Evolutionary conservation across 2,113 vertebrate genomes (phyloP).

Genomic region (Naja naja): DNA sequence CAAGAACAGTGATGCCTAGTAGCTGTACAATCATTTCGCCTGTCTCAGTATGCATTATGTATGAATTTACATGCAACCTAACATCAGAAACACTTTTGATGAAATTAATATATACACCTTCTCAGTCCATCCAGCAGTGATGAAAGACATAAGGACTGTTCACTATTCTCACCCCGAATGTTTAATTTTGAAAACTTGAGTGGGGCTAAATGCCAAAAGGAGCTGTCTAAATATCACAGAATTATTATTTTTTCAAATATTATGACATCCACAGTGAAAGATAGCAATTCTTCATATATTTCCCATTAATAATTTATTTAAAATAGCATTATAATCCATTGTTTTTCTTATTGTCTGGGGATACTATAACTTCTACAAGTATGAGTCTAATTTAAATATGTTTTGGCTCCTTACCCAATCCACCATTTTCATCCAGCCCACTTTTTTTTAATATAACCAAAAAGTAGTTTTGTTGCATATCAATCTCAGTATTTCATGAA

Average conservation of each 20-base stretch:
- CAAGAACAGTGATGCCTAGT: constrained; percentile 30
- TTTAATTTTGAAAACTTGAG: constrained; percentile 33
- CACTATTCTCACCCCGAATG: constrained; percentile 5
- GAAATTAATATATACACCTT: constrained; percentile 17
- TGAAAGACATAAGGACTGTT: neutral
- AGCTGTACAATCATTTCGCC: constrained; percentile 35
- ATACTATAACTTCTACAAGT: neutral
- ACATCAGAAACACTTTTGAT: constrained; percentile 24
- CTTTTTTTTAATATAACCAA: neutral
- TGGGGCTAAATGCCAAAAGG: constrained; percentile 2
- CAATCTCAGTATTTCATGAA: neutral
- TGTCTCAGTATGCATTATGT: constrained; percentile 37
- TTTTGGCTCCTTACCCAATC: neutral
- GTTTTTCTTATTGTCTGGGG: neutral
- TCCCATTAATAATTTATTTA: constrained; percentile 11
- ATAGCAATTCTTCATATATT: neutral
- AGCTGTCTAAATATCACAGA: neutral
- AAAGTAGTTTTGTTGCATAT: neutral
- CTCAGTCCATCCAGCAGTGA: neutral
- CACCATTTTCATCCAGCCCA: neutral
- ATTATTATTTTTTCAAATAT: neutral
- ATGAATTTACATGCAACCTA: constrained; percentile 40
- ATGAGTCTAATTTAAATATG: neutral
- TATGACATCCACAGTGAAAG: constrained; percentile 9
- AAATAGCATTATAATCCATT: neutral